These are phyloP conservation scores for Hyphantria cunea DNA, from an alignment of 1,140 invertebrate species.

Conservation along the genomic window DNA sequence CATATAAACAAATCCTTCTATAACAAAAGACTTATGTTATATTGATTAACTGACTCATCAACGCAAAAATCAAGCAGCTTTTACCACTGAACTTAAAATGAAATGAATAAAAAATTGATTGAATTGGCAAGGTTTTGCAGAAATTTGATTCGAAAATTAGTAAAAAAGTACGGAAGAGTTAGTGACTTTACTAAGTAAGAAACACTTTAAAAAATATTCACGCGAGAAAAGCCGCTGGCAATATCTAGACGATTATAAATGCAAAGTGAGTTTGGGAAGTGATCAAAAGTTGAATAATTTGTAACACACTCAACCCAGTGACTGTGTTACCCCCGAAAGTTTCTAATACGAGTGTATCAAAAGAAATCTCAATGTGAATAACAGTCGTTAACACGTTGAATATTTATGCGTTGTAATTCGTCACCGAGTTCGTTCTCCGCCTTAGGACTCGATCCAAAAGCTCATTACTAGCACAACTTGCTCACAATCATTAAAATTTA, in stretches of 20 bases:
- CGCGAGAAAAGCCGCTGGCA: too few species aligned
- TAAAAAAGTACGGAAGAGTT: too few species aligned
- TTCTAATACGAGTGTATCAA: constrained; percentile 1
- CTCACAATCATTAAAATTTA: constrained; percentile 58
- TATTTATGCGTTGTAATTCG: constrained; percentile 39
- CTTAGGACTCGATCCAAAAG: constrained; percentile 28
- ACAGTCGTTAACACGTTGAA: constrained; percentile 30
- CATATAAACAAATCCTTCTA: too few species aligned
- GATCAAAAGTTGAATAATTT: neutral
- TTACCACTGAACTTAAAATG: too few species aligned
- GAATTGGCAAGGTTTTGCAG: too few species aligned
- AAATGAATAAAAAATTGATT: too few species aligned
- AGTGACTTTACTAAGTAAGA: too few species aligned
- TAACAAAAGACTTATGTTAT: too few species aligned
- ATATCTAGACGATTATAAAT: neutral
- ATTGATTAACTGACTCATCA: too few species aligned
- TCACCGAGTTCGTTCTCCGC: constrained; percentile 21
- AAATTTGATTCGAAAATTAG: too few species aligned
- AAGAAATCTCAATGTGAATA: constrained; percentile 22
- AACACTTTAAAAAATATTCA: too few species aligned
- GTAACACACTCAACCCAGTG: neutral
- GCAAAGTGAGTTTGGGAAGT: neutral
- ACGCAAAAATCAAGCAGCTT: too few species aligned
- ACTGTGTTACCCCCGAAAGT: neutral
- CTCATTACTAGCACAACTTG: constrained; percentile 43